Conservation (phyloP, 2,888 invertebrate species). For the Vannuccia rotundouncinata region DNA sequence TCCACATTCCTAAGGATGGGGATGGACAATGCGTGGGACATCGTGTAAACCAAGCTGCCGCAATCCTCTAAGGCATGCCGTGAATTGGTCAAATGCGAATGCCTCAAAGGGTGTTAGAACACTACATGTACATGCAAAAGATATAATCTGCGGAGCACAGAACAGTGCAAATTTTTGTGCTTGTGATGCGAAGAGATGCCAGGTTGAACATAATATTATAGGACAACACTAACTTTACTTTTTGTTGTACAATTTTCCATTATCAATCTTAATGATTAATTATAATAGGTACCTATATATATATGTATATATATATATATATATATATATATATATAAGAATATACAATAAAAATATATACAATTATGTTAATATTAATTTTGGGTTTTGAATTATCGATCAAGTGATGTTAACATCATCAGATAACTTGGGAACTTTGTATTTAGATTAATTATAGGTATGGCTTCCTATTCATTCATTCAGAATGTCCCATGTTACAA, state of each 20-base stretch:
- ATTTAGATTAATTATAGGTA: neutral
- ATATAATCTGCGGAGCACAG: neutral
- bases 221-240: neutral
- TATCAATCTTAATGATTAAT: neutral
- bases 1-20: constrained; percentile 36
- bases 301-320: neutral
- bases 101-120: constrained; percentile 36
- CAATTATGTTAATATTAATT: neutral
- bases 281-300: neutral
- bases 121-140: neutral
- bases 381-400: neutral
- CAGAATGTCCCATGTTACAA: too few species aligned
- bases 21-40: constrained; percentile 34
- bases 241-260: neutral
- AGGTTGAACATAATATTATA: neutral
- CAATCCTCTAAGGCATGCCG: constrained; percentile 38
- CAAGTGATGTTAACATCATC: neutral
- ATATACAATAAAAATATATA: too few species aligned
- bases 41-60: constrained; percentile 34
- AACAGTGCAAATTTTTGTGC: neutral
- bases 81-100: constrained; percentile 36
- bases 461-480: neutral
- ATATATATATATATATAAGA: too few species aligned
- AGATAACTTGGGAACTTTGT: neutral
- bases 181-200: neutral